These are phyloP conservation scores for Pipra filicauda DNA, from an alignment of 2,113 vertebrate species.

Conservation along the genomic window DNA sequence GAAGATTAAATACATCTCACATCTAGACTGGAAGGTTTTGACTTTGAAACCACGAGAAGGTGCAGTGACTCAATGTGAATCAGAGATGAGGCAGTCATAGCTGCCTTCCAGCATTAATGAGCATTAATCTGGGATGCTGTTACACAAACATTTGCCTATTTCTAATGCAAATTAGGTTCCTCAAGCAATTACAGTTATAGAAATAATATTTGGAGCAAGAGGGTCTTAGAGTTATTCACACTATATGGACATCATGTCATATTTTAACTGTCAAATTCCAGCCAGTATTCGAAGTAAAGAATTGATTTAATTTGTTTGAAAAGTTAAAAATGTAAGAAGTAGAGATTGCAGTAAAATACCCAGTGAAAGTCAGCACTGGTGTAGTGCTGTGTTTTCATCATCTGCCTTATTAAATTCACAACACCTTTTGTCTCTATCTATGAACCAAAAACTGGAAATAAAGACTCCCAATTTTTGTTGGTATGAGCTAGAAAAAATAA, in stretches of 20 bases:
- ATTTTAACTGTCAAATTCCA: not conserved
- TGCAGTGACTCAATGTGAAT: not conserved
- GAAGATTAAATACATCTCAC: slow-evolving; percentile 10
- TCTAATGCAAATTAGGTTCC: not conserved
- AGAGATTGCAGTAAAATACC: not conserved
- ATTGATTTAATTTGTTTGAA: not conserved
- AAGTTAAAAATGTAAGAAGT: not conserved
- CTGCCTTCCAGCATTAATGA: not conserved
- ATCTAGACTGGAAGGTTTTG: not conserved
- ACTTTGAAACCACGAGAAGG: not conserved
- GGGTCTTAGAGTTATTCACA: not conserved
- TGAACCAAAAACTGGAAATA: not conserved
- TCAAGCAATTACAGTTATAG: not conserved
- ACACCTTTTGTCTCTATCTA: not conserved
- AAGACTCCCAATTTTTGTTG: not conserved
- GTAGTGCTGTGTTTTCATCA: not conserved
- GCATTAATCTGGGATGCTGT: not conserved
- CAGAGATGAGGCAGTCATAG: not conserved
- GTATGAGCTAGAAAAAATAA: not conserved
- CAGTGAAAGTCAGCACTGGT: not conserved
- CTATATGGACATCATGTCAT: not conserved
- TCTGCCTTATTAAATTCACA: not conserved
- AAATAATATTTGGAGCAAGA: not conserved
- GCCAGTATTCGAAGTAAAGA: not conserved
- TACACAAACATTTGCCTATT: not conserved